Base-by-base conservation (phyloP, 2,888 invertebrate species). In the Exephanes ischioxanthus region DNA sequence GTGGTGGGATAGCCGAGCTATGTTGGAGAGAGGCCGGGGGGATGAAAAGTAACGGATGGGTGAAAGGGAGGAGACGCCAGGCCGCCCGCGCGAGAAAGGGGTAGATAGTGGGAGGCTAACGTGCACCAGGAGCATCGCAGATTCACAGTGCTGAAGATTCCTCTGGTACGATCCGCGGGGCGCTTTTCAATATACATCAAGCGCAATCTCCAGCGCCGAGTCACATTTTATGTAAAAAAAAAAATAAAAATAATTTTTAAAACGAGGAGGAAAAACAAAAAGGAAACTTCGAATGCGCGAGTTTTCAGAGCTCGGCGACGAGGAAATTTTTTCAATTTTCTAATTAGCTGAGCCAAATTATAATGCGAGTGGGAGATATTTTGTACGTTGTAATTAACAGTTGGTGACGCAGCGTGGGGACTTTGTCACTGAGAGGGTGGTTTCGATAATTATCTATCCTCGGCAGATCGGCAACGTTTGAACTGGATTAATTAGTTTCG, bases 91-190 rank as follows among this genome's bases (percentile, higher is more conserved):
- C 83, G 80, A 83, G 70, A 83, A 71, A 30, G 63, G 71, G 67
- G 80, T 53, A 37, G 22, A 61, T 66, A 45, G 72, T 66, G 82
- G 80, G 87, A 51, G 41, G 76, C 67, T 71, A 80, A 76, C 61
- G 67, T 73, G 75, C 67, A 80, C 71, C 61, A 70, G n/a, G 72
- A 86, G 66, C 51, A 41, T 55, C 68, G n/a, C 66, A 16, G 53
- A 90, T 89, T 88, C 88, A 86, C 90, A 89, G 89, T 88, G 89
- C 89, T 90, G 90, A 91, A 91, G 89, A 90, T 90, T 90, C 89
- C 89, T 88, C 88, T 89, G 90, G 90, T 90, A 88, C 89, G 89
- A 87, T 87, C 88, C 87, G 88, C 88, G 88, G 87, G 89, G 86
- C 86, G 87, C 89, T 87, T 55, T 63, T 75, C 76, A 67, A 76